Base-by-base conservation (phyloP, 2,888 invertebrate species). In the Microchrysa polita region DNA sequence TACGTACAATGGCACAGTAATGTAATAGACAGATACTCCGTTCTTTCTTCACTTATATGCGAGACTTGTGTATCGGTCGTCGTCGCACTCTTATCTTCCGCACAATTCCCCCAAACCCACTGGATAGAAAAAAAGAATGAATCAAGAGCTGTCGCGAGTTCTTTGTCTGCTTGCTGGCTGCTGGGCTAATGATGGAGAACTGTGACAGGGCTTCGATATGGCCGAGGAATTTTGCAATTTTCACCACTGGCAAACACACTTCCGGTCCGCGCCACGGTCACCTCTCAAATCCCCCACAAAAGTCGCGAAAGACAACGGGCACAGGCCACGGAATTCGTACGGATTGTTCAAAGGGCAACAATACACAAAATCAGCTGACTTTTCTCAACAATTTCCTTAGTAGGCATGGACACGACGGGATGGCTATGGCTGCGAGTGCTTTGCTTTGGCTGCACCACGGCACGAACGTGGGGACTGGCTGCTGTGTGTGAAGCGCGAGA, bases 361-460 rank as follows among this genome's bases (percentile, higher is more conserved):
- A 34, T 34, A n/a, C 40, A 52, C 22, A n/a, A 55, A n/a, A 69
- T 69, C 69, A 69, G 69, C 69, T 69, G 69, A 69, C 55, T 52
- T 52, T 52, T 52, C 23, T 53, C 52, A 44, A 65, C 69, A 40
- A 40, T 55, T 69, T 69, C 40, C 57, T 69, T 14, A 44, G 52
- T 16, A 16, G 18, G 42, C 22, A 20, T 42, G 40, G 16, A 20
- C 22, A 18, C 55, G 18, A 16, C n/a, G 16, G 18, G 10, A n/a
- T 16, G 20, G 20, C n/a, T n/a, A n/a, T n/a, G n/a, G n/a, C n/a
- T n/a, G n/a, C n/a, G n/a, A n/a, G n/a, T n/a, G n/a, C n/a, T n/a
- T n/a, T n/a, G n/a, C n/a, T n/a, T n/a, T n/a, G n/a, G n/a, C 18
- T 20, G 16, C 22, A 55, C 55, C 2, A 55, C 52, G 16, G n/a